Base-by-base conservation (phyloP, 2,113 vertebrate genomes). In the Poeciliopsis turrubarensis region DNA sequence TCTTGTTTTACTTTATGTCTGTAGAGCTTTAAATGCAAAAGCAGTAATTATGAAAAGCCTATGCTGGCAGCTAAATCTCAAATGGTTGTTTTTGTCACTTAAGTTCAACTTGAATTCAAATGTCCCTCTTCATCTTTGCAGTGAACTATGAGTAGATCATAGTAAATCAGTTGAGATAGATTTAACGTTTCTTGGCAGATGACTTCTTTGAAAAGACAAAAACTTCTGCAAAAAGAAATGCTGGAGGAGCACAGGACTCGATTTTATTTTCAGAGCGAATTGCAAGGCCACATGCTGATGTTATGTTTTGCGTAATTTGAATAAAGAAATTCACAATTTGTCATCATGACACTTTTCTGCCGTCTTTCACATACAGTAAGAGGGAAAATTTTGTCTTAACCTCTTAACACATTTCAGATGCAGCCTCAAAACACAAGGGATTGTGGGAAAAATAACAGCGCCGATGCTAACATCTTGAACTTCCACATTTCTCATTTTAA, bases 341-440 rank as follows among this genome's bases (percentile, higher is more conserved):
- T 57, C 8, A 2, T 25, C 25, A 25, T 57, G 47, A 25, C 15
- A 54, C 17, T 19, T 19, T 22, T 17, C 47, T 22, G 22, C 47
- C 22, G 5, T 57, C 51, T 8, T n/a, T 57, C 8, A 57, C 51
- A 25, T 57, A 11, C 51, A 31, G 19, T 12, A 47, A 47, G 1
- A 44, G 15, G 44, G 5, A 17, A 19, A 19, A 31, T n/a, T 29
- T 27, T n/a, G 54, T 76, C 26, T 12, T 17, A 61, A 30, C 4
- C 26, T 27, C 44, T 69, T 25, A 41, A 39, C 26, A 4, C 47
- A 64, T 44, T 39, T 0, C 26, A 66, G 3, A 26, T 25, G 17
- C 27, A 71, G 41, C 7, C 65, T 54, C 26, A 31, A 47, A 73
- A 73, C 71, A 72, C 79, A 73, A 62, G 54, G 65, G 72, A n/a